Conservation (phyloP, 2,888 invertebrate species). For the Philereme transversata region DNA sequence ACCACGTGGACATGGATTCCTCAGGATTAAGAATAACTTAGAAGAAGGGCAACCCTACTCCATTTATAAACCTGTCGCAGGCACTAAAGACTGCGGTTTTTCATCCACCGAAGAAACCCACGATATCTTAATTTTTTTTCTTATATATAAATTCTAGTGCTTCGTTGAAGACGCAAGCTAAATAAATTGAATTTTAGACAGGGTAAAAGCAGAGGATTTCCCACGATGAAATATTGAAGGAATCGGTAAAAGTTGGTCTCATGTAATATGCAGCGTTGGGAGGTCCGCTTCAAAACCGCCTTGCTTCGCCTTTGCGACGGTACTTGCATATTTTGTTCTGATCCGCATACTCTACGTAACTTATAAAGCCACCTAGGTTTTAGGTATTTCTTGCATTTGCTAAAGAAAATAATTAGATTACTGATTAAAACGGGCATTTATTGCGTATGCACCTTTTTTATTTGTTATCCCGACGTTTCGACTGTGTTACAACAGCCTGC, state of each 20-base stretch:
- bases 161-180: slow-evolving; percentile 26
- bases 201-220: slow-evolving; percentile 53
- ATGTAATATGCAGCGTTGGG: slow-evolving; percentile 73
- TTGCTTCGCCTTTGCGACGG: slow-evolving; percentile 42
- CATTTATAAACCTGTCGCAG: too few relatives aligned
- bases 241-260: slow-evolving; percentile 74
- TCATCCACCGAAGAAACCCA: too few relatives aligned
- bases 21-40: too few relatives aligned
- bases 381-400: slow-evolving; percentile 11
- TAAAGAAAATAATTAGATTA: neutral
- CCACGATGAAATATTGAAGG: slow-evolving; percentile 74
- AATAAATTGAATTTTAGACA: slow-evolving; percentile 41
- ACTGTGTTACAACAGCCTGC: too few relatives aligned
- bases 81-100: too few relatives aligned
- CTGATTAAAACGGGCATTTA: too few relatives aligned
- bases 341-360: slow-evolving; percentile 34
- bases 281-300: slow-evolving; percentile 53
- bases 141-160: slow-evolving; percentile 5
- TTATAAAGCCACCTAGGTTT: slow-evolving; percentile 39
- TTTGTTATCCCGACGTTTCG: too few relatives aligned
- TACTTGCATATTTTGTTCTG: slow-evolving; percentile 64
- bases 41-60: too few relatives aligned
- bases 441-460: too few relatives aligned
- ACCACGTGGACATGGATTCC: too few relatives aligned
- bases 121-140: too few relatives aligned